phyloP scores from a whole-genome alignment of 2,797 vertebrate genomes.

The Tauraco hartlaubi region DNA sequence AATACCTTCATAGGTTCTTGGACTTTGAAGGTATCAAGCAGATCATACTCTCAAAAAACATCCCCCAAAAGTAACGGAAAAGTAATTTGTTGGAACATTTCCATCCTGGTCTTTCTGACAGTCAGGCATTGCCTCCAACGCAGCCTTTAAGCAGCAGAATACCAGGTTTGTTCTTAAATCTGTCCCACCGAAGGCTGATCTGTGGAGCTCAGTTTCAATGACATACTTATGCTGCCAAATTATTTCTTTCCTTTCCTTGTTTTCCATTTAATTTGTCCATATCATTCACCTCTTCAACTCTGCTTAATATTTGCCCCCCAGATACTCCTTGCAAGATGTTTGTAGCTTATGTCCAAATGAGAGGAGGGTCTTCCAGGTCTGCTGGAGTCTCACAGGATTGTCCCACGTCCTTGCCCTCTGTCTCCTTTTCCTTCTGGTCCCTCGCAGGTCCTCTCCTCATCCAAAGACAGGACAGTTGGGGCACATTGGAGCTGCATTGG shows the following conservation, averaged over 20 bases:
- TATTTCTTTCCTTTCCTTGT: not conserved
- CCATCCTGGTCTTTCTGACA: too few species aligned
- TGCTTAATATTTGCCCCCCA: not conserved
- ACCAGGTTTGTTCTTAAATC: too few species aligned
- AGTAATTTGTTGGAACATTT: too few species aligned
- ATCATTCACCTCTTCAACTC: not conserved
- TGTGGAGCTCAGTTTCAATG: not conserved
- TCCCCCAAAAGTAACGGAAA: too few species aligned
- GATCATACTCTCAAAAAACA: too few species aligned
- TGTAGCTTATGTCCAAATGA: not conserved
- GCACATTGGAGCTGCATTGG: not conserved
- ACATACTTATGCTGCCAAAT: accelerated
- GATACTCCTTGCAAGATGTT: not conserved
- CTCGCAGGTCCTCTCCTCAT: not conserved
- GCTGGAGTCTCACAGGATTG: not conserved
- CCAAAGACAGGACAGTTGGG: not conserved
- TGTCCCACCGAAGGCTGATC: too few species aligned
- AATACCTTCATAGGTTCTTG: too few species aligned
- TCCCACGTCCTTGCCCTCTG: accelerated
- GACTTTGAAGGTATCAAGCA: too few species aligned
- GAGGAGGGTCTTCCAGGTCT: not conserved
- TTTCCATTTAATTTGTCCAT: not conserved
- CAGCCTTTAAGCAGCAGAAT: too few species aligned
- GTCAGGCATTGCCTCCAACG: too few species aligned
- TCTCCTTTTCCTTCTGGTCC: not conserved